Conservation (phyloP, 2,797 vertebrate species). For the Eidolon dupreanum region DNA sequence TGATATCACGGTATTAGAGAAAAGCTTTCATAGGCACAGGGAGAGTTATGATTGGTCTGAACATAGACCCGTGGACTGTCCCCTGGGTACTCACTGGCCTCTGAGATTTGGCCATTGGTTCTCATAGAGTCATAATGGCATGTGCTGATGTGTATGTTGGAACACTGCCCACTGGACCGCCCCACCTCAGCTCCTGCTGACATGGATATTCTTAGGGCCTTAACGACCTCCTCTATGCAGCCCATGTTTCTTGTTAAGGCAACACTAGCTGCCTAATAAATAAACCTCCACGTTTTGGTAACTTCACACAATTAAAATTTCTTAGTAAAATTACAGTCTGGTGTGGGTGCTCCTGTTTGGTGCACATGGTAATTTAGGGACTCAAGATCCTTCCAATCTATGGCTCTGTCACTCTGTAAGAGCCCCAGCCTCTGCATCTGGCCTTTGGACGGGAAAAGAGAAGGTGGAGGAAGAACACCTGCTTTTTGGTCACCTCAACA, state of each 20-base stretch:
- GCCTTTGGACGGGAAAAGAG: neutral
- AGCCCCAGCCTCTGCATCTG: neutral
- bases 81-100: neutral
- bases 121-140: neutral
- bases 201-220: neutral
- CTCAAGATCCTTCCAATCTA: neutral
- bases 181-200: neutral
- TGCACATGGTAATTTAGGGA: neutral
- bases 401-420: neutral
- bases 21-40: neutral
- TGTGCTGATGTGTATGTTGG: neutral
- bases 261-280: constrained; percentile 32
- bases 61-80: neutral
- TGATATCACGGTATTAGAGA: neutral
- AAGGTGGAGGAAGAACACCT: neutral
- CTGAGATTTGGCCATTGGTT: neutral
- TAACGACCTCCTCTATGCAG: neutral
- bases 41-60: neutral
- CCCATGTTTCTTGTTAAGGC: neutral
- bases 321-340: neutral
- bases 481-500: neutral
- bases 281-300: constrained; percentile 5
- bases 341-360: neutral
- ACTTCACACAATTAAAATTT: neutral
- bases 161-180: neutral